Base-by-base conservation (phyloP, 2,797 vertebrate genomes). In the Halcyon chelicuti region DNA sequence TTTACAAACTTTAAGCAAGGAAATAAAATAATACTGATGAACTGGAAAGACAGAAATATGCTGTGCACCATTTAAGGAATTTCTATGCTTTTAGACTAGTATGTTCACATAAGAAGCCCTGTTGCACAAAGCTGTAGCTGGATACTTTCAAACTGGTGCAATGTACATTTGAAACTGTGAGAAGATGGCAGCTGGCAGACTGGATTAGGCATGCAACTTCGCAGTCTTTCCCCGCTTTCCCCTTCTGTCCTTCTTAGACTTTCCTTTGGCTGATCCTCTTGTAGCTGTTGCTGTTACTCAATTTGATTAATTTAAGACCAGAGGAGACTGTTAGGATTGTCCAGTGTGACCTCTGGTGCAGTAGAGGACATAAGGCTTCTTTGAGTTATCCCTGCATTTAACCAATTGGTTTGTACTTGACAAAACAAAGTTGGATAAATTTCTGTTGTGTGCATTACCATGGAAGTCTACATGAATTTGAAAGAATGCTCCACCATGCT, bases 401-500 rank as follows among this genome's bases (percentile, higher is more conserved):
- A 9, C 4, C 31, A 49, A n/a, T 60, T 18, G 9, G 4, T 37
- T 86, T 70, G 5, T 23, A 21, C 18, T 14, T 67, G 16, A 42
- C 42, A 58, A 88, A 88, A 51, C 4, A 44, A 20, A 52, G 14
- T 62, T 68, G 40, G 12, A 37, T 62, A 51, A 51, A 62, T 73
- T 73, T 76, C 15, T 54, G 0, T 47, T 1, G 0, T 4, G 3
- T 47, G 9, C 6, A 33, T 70, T 83, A 78, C 37, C 11, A 26
- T 42, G 20, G 26, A 12, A 47, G 14, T 22, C 6, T 10, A 25
- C 2, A 2, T 35, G 25, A 60, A 9, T 87, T 39, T 68, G n/a
- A 66, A 70, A 49, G 20, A 61, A 47, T 33, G 5, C 1, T 83
- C 25, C 20, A 20, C 14, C 25, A 46, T 0, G 0, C 12, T 42